A percentile compares a stretch with the other conserved stretches of the same genome.
These are phyloP conservation scores for Pachypeltis micranthus DNA, from an alignment of 1,140 invertebrate genomes.

Conservation along the genomic window DNA sequence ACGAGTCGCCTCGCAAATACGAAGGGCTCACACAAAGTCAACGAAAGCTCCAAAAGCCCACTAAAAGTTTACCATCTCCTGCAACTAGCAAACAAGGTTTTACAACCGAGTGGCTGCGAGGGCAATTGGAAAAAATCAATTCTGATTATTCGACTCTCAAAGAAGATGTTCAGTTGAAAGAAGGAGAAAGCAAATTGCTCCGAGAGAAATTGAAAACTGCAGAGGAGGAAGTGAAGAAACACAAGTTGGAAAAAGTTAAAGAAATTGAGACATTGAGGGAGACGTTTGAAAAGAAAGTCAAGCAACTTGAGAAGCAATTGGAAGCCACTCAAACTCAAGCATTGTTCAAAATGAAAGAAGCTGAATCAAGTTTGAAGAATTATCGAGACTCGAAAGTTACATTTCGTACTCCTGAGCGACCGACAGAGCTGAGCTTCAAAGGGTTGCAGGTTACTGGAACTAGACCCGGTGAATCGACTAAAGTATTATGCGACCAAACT, in stretches of 20 bases:
- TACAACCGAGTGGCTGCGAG: slow-evolving; percentile 2
- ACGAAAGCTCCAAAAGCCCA: neutral
- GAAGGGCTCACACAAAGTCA: neutral
- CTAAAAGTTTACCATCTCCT: slow-evolving; percentile 7
- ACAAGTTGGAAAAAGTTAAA: slow-evolving; percentile 6
- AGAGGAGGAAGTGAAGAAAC: slow-evolving; percentile 3
- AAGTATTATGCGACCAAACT: neutral
- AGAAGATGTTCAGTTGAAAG: slow-evolving; percentile 8
- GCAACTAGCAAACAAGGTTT: neutral
- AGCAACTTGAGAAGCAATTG: slow-evolving; percentile 5
- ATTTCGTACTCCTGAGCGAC: neutral
- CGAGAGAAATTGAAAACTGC: neutral
- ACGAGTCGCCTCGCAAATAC: neutral
- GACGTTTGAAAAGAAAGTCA: slow-evolving; percentile 5
- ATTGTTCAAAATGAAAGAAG: slow-evolving; percentile 10
- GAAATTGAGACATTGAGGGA: neutral
- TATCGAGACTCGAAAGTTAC: neutral
- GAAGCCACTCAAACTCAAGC: slow-evolving; percentile 6
- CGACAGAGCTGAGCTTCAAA: neutral
- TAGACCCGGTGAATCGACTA: neutral
- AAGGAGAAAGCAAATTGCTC: slow-evolving; percentile 12
- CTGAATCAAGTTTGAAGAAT: slow-evolving; percentile 1
- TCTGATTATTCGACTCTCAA: neutral
- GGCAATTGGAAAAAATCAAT: slow-evolving; percentile 10
- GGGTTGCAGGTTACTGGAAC: neutral